Percentiles rank a stretch among this genome's conserved stretches.
Conservation (phyloP, 2,797 vertebrate genomes). For the Chloroceryle inda region DNA sequence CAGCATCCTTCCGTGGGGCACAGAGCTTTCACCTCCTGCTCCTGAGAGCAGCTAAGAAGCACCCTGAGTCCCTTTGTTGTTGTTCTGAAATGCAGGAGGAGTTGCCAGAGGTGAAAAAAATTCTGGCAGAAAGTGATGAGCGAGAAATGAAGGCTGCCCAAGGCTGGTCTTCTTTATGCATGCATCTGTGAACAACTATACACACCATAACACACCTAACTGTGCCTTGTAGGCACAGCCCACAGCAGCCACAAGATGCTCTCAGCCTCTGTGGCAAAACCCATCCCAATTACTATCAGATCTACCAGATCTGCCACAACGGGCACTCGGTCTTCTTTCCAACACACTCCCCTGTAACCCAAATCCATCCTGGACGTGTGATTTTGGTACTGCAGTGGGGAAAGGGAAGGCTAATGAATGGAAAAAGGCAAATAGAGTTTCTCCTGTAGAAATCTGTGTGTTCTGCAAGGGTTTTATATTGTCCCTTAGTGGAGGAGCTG, state of each 20-base stretch:
- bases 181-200: constrained; percentile 9
- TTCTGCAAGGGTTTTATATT: neutral
- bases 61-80: neutral
- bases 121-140: neutral
- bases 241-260: neutral
- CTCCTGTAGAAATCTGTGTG: neutral
- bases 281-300: neutral
- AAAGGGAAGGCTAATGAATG: neutral
- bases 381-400: neutral
- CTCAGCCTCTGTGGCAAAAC: neutral
- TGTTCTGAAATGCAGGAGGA: neutral
- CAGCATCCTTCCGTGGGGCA: neutral
- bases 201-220: neutral
- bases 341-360: neutral
- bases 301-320: neutral
- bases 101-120: neutral
- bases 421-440: neutral
- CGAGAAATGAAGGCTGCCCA: neutral
- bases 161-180: neutral
- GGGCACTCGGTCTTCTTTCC: neutral
- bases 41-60: neutral
- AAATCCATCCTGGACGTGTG: neutral
- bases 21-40: neutral
- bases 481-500: neutral
- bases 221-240: neutral